phyloP scores from a whole-genome alignment of 2,888 invertebrate genomes.

The Odontothrips loti region DNA sequence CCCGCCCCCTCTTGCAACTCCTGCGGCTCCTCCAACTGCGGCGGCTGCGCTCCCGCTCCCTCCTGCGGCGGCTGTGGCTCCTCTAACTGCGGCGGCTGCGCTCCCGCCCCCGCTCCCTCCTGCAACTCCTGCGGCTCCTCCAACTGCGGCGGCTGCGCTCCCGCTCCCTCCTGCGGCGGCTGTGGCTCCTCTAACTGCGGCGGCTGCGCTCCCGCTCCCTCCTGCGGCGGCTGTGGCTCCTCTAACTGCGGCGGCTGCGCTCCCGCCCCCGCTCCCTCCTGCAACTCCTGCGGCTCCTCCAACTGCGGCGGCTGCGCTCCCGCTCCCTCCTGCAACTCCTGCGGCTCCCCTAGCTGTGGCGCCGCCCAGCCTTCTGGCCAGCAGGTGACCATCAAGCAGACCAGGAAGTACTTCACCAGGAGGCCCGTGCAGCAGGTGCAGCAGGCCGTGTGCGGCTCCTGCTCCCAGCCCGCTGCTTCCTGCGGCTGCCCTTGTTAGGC shows the following conservation, averaged over 20 bases:
- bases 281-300: conserved; percentile 1
- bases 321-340: not conserved
- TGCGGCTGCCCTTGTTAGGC: conserved; percentile 12
- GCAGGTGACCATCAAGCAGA: not conserved
- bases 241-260: not conserved
- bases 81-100: not conserved
- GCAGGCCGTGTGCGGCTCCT: not conserved
- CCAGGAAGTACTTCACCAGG: not conserved
- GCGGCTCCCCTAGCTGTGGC: conserved; percentile 7
- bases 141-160: not conserved
- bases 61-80: not conserved
- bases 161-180: not conserved
- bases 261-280: not conserved
- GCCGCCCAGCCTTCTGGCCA: not conserved
- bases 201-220: not conserved
- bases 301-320: not conserved
- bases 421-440: not conserved
- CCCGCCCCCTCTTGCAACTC: not conserved
- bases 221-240: not conserved
- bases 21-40: not conserved
- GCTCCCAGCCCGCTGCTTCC: conserved; percentile 1
- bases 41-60: not conserved
- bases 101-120: not conserved
- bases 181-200: not conserved
- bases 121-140: not conserved